These are phyloP conservation scores for Junonia oenone DNA, from an alignment of 2,888 invertebrate species.

Conservation along the genomic window DNA sequence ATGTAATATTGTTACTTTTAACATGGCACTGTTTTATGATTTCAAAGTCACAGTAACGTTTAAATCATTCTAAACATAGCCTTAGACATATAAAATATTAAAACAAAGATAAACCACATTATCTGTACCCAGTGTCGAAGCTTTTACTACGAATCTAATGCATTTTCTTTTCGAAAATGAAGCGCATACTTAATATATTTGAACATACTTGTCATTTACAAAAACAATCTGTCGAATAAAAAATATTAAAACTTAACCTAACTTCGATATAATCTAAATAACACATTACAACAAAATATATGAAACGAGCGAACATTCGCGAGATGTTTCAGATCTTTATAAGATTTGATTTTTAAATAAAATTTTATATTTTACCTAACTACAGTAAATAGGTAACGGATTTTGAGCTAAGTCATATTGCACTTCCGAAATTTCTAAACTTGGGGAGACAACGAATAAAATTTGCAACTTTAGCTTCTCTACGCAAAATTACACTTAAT, in stretches of 20 bases:
- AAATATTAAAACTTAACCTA: conserved; percentile 16
- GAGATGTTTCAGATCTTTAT: conserved; percentile 46
- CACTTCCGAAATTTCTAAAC: conserved; percentile 38
- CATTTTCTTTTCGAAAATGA: too few relatives aligned
- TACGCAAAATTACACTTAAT: background rate
- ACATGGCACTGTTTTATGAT: conserved; percentile 12
- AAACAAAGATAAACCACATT: background rate
- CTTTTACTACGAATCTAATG: background rate
- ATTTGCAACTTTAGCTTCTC: background rate
- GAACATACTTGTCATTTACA: conserved; percentile 1
- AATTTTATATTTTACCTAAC: conserved; percentile 41
- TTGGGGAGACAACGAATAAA: background rate
- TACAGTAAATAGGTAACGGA: conserved; percentile 55
- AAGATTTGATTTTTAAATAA: conserved; percentile 33
- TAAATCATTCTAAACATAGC: background rate
- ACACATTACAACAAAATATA: conserved; percentile 36
- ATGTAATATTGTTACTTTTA: background rate
- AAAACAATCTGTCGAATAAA: conserved; percentile 1
- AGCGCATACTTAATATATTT: too few relatives aligned
- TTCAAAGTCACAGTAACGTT: background rate
- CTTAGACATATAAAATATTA: background rate
- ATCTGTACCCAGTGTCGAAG: background rate
- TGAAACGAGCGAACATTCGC: conserved; percentile 32
- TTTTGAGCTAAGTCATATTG: conserved; percentile 60
- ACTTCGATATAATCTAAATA: conserved; percentile 34